phyloP scores from a whole-genome alignment of 2,797 vertebrate genomes.

The Sebastes cheni region DNA sequence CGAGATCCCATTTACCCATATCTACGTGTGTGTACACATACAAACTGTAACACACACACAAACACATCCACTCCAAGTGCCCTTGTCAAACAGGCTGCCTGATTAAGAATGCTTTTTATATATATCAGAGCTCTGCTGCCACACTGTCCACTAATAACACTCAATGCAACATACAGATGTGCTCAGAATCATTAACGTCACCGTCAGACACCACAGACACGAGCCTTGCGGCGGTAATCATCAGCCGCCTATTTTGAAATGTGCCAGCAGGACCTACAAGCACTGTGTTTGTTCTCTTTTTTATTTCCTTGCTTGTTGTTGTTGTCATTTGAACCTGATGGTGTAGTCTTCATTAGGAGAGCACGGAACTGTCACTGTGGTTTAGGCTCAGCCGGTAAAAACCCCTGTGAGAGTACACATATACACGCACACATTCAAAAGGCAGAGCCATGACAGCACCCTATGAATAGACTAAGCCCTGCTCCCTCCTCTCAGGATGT shows the following conservation, averaged over 20 bases:
- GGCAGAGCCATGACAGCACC: slow-evolving; percentile 28
- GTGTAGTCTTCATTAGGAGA: slow-evolving; percentile 63
- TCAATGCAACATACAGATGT: slow-evolving; percentile 43
- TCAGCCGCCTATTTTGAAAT: slow-evolving; percentile 46
- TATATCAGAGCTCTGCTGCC: slow-evolving; percentile 26
- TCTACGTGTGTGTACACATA: background rate
- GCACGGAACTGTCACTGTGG: slow-evolving; percentile 58
- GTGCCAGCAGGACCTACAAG: slow-evolving; percentile 44
- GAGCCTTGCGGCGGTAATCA: slow-evolving; percentile 27
- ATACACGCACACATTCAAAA: slow-evolving; percentile 5
- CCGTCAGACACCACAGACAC: slow-evolving; percentile 43
- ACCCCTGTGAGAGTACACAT: slow-evolving; percentile 18
- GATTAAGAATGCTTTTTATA: slow-evolving; percentile 47
- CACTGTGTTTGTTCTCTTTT: slow-evolving; percentile 51
- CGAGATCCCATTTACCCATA: slow-evolving; percentile 36
- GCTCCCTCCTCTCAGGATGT: slow-evolving; percentile 7
- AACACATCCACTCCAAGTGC: slow-evolving; percentile 10
- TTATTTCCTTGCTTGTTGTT: slow-evolving; percentile 48
- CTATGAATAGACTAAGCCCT: slow-evolving; percentile 51
- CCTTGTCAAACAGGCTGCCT: slow-evolving; percentile 39
- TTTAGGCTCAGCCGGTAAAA: slow-evolving; percentile 62
- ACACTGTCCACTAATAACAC: slow-evolving; percentile 32
- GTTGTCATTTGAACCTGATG: slow-evolving; percentile 68
- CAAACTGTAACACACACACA: background rate
- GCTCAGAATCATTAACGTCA: slow-evolving; percentile 57